phyloP scores from a whole-genome alignment of 2,888 invertebrate species.

The Rotaria socialis region DNA sequence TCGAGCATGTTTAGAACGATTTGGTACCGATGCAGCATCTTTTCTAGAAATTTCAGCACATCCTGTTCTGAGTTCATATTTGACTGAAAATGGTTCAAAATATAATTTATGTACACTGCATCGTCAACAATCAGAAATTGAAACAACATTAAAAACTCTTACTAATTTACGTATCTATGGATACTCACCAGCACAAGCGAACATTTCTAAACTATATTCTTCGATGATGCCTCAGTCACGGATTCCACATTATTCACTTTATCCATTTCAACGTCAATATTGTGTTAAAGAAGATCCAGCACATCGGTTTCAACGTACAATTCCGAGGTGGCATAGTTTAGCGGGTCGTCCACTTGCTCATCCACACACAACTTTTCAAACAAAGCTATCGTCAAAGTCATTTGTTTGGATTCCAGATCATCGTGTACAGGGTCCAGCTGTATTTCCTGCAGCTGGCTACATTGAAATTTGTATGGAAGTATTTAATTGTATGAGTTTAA shows the following conservation, averaged over 20 bases:
- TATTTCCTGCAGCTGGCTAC: constrained; percentile 46
- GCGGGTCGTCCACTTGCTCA: constrained; percentile 8
- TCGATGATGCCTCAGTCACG: background rate
- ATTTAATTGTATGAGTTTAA: background rate
- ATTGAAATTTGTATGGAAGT: constrained; percentile 39
- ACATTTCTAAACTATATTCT: background rate
- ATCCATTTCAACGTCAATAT: background rate
- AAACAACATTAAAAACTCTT: background rate
- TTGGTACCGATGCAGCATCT: background rate
- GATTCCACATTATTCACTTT: background rate
- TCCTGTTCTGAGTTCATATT: constrained; percentile 24
- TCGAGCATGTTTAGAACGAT: constrained; percentile 2
- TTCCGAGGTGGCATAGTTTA: background rate
- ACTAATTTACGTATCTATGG: constrained; percentile 3
- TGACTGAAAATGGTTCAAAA: constrained; percentile 3
- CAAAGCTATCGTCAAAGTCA: background rate
- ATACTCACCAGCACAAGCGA: background rate
- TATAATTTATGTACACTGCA: too few species aligned
- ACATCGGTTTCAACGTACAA: background rate
- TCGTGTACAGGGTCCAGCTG: constrained; percentile 42
- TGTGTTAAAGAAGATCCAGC: constrained; percentile 24
- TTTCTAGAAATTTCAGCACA: background rate
- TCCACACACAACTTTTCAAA: constrained; percentile 5
- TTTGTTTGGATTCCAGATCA: constrained; percentile 26
- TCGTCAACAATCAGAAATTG: too few species aligned